These are phyloP conservation scores for Mallotus villosus DNA, from an alignment of 2,797 vertebrate genomes.

Conservation along the genomic window DNA sequence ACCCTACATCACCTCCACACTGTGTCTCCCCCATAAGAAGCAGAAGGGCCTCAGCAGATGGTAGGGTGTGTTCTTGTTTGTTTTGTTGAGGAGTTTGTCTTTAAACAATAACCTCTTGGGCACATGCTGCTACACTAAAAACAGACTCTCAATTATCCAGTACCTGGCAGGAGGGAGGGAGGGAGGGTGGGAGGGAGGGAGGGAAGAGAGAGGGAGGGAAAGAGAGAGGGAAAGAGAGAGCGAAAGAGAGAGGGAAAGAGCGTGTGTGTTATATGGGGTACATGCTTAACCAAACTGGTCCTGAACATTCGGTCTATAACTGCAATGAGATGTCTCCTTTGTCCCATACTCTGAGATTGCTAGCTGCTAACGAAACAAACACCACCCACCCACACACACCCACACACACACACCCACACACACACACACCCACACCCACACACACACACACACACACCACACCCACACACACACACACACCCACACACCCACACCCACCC, in stretches of 20 bases:
- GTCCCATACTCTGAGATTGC: slow-evolving; percentile 30
- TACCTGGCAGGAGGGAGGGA: slow-evolving; percentile 41
- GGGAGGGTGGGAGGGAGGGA: slow-evolving; percentile 19
- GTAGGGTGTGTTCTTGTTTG: slow-evolving; percentile 75
- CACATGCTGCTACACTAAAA: slow-evolving; percentile 62
- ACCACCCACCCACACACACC: too few species aligned
- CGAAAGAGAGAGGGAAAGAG: slow-evolving; percentile 41
- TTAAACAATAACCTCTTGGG: slow-evolving; percentile 71
- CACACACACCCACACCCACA: slow-evolving; percentile 35
- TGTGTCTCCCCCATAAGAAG: too few species aligned
- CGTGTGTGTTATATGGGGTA: slow-evolving; percentile 2
- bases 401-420: slow-evolving; percentile 26
- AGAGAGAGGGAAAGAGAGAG: slow-evolving; percentile 19
- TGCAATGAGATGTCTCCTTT: too few species aligned
- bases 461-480: slow-evolving; percentile 29
- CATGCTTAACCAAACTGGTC: too few species aligned
- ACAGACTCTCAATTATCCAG: slow-evolving; percentile 70
- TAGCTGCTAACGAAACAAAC: too few species aligned
- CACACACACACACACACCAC: too few species aligned
- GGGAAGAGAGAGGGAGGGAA: neutral
- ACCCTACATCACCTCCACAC: too few species aligned
- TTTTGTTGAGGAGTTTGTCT: slow-evolving; percentile 69
- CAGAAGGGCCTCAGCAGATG: slow-evolving; percentile 66
- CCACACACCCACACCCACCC: slow-evolving; percentile 14
- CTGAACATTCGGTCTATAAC: too few species aligned